A percentile compares a stretch with the other conserved stretches of the same genome.
Conservation (phyloP, 2,888 invertebrate species). For the Pecten maximus region DNA sequence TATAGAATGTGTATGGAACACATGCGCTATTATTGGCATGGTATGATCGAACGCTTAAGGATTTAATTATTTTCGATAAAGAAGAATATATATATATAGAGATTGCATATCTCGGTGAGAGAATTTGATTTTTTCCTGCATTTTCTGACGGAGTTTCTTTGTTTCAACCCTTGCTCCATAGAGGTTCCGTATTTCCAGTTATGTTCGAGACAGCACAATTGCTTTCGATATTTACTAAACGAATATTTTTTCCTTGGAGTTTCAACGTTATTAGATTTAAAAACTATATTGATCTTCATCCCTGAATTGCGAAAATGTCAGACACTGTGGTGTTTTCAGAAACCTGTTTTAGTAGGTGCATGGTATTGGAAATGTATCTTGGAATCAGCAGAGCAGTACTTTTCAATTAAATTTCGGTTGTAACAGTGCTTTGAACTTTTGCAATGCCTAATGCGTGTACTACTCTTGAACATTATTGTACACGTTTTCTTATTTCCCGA, state of each 20-base stretch:
- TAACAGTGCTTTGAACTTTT: neutral
- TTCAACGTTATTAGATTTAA: too few relatives aligned
- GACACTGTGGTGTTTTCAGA: neutral
- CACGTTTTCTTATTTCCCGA: neutral
- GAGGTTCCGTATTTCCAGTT: too few relatives aligned
- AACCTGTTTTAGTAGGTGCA: neutral
- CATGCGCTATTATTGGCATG: neutral
- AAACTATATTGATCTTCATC: too few relatives aligned
- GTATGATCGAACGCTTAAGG: neutral
- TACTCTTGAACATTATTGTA: neutral
- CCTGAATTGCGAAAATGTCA: neutral
- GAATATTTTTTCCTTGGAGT: neutral
- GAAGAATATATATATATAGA: neutral
- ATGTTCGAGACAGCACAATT: too few relatives aligned
- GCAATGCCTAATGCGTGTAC: neutral
- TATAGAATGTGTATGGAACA: neutral
- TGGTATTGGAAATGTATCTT: neutral
- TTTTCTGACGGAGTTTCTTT: too few relatives aligned
- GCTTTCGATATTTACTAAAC: too few relatives aligned
- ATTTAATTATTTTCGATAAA: neutral
- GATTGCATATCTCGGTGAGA: too few relatives aligned
- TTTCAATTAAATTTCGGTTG: neutral
- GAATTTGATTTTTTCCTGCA: too few relatives aligned
- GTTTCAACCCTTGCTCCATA: too few relatives aligned
- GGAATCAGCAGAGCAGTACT: neutral